phyloP scores from a whole-genome alignment of 2,113 vertebrate species.

The Oryzias melastigma region DNA sequence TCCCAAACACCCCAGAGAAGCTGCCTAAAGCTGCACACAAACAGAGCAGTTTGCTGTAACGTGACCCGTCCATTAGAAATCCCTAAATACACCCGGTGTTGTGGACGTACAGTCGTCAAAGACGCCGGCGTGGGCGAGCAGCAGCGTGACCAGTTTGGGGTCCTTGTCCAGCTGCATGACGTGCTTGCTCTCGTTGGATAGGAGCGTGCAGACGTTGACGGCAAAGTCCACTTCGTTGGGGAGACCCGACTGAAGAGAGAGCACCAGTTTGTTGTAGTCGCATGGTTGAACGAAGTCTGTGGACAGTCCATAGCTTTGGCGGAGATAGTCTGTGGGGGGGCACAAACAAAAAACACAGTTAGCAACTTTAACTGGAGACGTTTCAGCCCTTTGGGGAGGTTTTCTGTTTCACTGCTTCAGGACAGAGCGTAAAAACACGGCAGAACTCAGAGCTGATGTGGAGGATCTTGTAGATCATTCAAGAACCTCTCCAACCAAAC shows the following conservation, averaged over 20 bases:
- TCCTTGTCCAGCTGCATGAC: constrained; percentile 99
- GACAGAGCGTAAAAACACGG: too few relatives aligned
- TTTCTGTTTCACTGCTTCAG: too few relatives aligned
- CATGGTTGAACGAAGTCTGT: constrained; percentile 93
- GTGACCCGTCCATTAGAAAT: too few relatives aligned
- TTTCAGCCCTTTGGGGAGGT: background rate
- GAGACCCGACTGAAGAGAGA: constrained; percentile 96
- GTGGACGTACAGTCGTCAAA: constrained; percentile 94
- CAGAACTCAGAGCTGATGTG: too few relatives aligned
- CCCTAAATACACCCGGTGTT: background rate
- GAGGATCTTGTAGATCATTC: too few relatives aligned
- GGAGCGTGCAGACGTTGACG: constrained; percentile 97
- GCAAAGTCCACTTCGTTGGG: constrained; percentile 99
- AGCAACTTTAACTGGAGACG: background rate
- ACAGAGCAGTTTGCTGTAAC: constrained; percentile 16
- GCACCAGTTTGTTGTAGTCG: constrained; percentile 99
- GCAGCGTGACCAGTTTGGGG: constrained; percentile 95
- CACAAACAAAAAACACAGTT: background rate
- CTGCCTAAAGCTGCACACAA: constrained; percentile 89
- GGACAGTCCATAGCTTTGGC: constrained; percentile 98
- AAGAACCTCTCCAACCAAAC: too few relatives aligned
- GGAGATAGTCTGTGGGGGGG: constrained; percentile 91
- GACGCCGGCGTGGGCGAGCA: constrained; percentile 96
- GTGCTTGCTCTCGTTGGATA: constrained; percentile 99
- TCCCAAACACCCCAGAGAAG: constrained; percentile 95